Percentiles rank a stretch among this genome's conserved stretches.
Conservation (phyloP, 2,888 invertebrate genomes). For the Lasioglossum zephyrum region DNA sequence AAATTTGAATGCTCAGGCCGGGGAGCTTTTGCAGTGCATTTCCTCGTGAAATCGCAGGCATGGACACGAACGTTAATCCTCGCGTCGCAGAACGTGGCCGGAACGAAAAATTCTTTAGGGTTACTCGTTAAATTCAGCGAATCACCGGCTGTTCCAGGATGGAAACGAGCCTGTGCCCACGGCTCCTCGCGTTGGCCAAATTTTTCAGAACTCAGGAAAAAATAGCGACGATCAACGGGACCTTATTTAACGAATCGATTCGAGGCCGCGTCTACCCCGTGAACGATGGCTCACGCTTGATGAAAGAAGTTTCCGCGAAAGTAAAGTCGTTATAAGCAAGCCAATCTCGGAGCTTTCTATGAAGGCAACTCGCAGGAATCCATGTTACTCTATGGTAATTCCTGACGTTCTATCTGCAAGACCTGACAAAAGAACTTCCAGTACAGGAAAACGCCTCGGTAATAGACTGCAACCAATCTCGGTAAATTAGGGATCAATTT, state of each 20-base stretch:
- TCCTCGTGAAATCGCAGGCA: constrained; percentile 11
- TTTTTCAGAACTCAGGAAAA: background rate
- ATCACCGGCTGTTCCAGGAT: constrained; percentile 5
- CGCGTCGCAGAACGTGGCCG: constrained; percentile 6
- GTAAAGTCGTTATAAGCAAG: constrained; percentile 38
- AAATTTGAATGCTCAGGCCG: background rate
- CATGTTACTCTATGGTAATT: constrained; percentile 27
- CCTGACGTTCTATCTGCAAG: constrained; percentile 1
- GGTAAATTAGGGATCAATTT: background rate
- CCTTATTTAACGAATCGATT: constrained; percentile 33
- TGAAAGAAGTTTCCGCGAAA: constrained; percentile 30
- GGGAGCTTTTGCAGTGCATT: constrained; percentile 11
- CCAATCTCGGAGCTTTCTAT: constrained; percentile 23
- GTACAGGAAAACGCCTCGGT: background rate
- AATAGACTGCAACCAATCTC: background rate
- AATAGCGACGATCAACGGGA: background rate
- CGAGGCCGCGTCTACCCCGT: background rate
- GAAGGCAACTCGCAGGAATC: constrained; percentile 7
- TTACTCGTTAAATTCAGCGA: constrained; percentile 26
- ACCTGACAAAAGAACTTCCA: background rate
- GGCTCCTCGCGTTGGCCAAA: background rate
- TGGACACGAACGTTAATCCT: constrained; percentile 13
- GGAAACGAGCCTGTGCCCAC: background rate
- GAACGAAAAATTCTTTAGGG: constrained; percentile 13
- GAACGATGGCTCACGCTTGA: constrained; percentile 30